Evolutionary conservation across 2,797 vertebrate genomes (phyloP).

Genomic region (Parauchenoglanis ngamensis): DNA sequence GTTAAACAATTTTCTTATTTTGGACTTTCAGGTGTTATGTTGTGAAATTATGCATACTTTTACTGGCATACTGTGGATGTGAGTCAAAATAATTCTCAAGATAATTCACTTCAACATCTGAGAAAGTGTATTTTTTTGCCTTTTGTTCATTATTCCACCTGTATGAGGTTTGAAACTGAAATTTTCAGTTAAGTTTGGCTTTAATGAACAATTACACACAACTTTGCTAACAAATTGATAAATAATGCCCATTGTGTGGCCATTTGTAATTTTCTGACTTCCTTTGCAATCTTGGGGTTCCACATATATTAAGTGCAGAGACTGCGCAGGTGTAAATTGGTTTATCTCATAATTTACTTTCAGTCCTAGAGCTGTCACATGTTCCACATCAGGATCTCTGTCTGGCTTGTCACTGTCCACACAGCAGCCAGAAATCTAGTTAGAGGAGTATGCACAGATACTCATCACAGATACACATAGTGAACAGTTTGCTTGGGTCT

Average conservation of each 20-base stretch:
- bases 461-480: too few species aligned
- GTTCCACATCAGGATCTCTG: background rate
- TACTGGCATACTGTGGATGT: background rate
- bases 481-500: background rate
- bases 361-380: background rate
- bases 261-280: background rate
- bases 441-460: background rate
- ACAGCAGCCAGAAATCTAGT: background rate
- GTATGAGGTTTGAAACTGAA: background rate
- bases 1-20: background rate
- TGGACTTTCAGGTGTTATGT: too few species aligned
- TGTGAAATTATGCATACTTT: background rate
- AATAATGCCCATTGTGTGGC: background rate
- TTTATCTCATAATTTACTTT: background rate
- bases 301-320: background rate
- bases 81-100: background rate
- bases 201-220: background rate
- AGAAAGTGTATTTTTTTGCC: too few species aligned
- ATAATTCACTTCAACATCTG: too few species aligned
- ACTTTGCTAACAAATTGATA: background rate
- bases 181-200: background rate
- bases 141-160: background rate
- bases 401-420: background rate
- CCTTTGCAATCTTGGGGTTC: background rate
- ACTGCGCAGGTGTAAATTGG: background rate